A percentile compares a stretch with the other conserved stretches of the same genome.
Conservation (phyloP, 2,888 invertebrate species). For the Pristionchus exspectatus region DNA sequence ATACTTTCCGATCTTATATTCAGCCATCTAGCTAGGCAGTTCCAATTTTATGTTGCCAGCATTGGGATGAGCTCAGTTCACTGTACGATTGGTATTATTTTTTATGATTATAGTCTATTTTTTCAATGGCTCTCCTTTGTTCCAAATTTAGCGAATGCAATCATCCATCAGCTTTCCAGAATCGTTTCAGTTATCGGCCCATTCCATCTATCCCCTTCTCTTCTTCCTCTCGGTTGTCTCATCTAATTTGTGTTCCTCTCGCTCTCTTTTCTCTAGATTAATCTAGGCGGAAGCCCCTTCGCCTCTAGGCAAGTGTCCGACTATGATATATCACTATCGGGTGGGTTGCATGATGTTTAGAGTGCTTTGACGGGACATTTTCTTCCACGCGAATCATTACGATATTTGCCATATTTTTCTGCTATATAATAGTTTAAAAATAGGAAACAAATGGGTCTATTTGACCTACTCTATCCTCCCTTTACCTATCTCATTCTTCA, state of each 20-base stretch:
- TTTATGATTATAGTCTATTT: not conserved
- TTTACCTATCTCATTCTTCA: not conserved
- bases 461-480: not conserved
- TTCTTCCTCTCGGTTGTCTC: conserved; percentile 49
- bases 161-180: conserved; percentile 3
- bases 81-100: not conserved
- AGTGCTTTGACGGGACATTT: not conserved
- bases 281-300: conserved; percentile 49
- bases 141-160: not conserved
- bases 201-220: conserved; percentile 33
- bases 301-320: not conserved
- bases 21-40: not conserved
- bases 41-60: not conserved
- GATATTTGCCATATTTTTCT: too few relatives aligned
- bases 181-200: not conserved
- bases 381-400: not conserved
- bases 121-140: not conserved
- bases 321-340: conserved; percentile 22
- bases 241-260: conserved; percentile 43
- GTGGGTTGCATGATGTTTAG: not conserved
- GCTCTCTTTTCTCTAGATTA: conserved; percentile 50
- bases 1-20: not conserved
- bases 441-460: not conserved
- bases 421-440: too few relatives aligned
- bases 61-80: not conserved